phyloP scores from a whole-genome alignment of 2,888 invertebrate genomes.

The Cartodere bifasciata region DNA sequence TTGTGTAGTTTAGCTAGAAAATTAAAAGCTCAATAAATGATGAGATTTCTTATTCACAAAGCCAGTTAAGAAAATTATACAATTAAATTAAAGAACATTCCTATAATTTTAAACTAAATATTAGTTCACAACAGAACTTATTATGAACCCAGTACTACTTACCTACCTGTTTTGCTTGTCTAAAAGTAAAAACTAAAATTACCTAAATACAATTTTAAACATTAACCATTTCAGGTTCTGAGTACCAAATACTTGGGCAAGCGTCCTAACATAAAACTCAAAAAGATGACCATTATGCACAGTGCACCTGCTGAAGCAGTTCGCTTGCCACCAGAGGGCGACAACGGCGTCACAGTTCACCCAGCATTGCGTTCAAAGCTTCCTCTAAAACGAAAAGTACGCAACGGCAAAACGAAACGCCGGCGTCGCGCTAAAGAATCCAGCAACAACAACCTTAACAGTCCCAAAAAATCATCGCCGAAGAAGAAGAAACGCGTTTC shows the following conservation, averaged over 20 bases:
- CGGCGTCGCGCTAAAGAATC: conserved; percentile 26
- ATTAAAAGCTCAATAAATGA: too few species aligned
- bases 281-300: conserved; percentile 81
- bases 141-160: too few species aligned
- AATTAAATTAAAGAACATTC: too few species aligned
- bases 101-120: too few species aligned
- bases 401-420: conserved; percentile 45
- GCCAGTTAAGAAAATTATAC: too few species aligned
- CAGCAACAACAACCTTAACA: conserved; percentile 28
- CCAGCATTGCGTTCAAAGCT: conserved; percentile 78
- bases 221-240: conserved; percentile 52
- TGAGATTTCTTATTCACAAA: too few species aligned
- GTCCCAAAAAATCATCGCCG: conserved; percentile 28
- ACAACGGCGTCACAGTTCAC: conserved; percentile 67
- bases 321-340: conserved; percentile 58
- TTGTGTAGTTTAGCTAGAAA: too few species aligned
- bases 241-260: conserved; percentile 74
- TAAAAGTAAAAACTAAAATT: too few species aligned
- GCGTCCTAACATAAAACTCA: conserved; percentile 65
- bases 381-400: conserved; percentile 74
- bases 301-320: conserved; percentile 83
- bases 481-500: conserved; percentile 36
- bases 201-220: too few species aligned
- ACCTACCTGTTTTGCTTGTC: too few species aligned
- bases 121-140: too few species aligned